Percentiles rank a stretch among this genome's conserved stretches.
Evolutionary conservation across 2,888 invertebrate genomes (phyloP).

Genomic region (Carterocephalus palaemon): DNA sequence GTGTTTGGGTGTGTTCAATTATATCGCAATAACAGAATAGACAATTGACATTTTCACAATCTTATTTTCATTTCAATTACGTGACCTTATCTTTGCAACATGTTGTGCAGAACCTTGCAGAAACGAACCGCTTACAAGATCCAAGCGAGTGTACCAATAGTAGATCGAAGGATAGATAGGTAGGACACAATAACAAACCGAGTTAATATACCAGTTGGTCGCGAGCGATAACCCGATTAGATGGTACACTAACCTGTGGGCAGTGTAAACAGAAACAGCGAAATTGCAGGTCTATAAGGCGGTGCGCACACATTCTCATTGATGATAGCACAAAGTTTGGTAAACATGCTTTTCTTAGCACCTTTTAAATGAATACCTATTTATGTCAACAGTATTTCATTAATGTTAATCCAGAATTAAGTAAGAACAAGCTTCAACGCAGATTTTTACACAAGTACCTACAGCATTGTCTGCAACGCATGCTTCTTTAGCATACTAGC

Average conservation of each 20-base stretch:
- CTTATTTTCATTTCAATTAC: slow-evolving; percentile 20
- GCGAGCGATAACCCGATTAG: slow-evolving; percentile 52
- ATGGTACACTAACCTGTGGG: slow-evolving; percentile 58
- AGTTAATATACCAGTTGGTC: slow-evolving; percentile 5
- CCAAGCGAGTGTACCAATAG: slow-evolving; percentile 10
- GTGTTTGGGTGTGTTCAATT: slow-evolving; percentile 23
- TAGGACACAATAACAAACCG: slow-evolving; percentile 31
- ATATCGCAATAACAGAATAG: slow-evolving; percentile 17
- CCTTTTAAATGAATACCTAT: no score
- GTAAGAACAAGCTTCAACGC: no score
- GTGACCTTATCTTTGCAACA: slow-evolving; percentile 15
- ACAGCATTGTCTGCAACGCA: no score
- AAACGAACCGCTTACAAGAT: slow-evolving; percentile 6
- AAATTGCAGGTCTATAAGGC: slow-evolving; percentile 64
- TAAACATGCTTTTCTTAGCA: no score
- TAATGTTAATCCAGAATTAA: no score
- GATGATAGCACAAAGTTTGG: no score
- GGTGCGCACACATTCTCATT: no score
- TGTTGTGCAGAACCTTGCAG: slow-evolving; percentile 9
- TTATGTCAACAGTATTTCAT: no score
- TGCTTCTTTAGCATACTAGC: no score
- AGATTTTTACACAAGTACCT: no score
- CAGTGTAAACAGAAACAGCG: slow-evolving; percentile 64
- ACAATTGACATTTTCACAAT: slow-evolving; percentile 22
- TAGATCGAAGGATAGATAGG: slow-evolving; percentile 20